These are phyloP conservation scores for Periophthalmodon schlosseri DNA, from an alignment of 2,113 vertebrate species.

Conservation along the genomic window DNA sequence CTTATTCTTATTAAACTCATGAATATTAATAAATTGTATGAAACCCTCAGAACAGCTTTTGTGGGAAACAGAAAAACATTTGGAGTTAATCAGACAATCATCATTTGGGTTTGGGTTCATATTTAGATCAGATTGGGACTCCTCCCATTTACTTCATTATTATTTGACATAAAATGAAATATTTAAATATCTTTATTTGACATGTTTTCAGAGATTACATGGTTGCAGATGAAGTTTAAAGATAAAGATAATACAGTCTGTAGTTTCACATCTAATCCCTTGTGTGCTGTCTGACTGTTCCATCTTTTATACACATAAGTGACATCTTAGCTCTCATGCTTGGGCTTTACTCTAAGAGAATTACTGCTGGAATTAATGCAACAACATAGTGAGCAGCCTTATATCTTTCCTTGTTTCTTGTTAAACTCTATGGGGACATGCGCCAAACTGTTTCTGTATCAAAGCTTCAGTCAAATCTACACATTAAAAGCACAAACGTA, in stretches of 20 bases:
- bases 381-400: background rate
- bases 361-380: background rate
- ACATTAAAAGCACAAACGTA: background rate
- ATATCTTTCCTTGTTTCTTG: background rate
- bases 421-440: background rate
- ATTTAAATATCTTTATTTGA: no score
- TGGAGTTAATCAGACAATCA: background rate
- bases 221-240: background rate
- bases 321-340: background rate
- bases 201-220: no score
- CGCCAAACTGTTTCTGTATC: no score
- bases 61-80: background rate
- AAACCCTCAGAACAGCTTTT: conserved; percentile 13
- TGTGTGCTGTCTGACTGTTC: background rate
- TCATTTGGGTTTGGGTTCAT: no score
- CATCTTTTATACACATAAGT: background rate
- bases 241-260: background rate
- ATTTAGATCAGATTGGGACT: background rate
- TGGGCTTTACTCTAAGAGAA: conserved; percentile 2
- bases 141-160: background rate
- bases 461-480: no score
- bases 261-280: background rate
- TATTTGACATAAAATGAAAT: background rate
- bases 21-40: conserved; percentile 19
- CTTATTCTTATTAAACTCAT: conserved; percentile 8